Percentiles rank a stretch among this genome's conserved stretches.
Conservation (phyloP, 2,797 vertebrate species). For the Limnodromus scolopaceus region DNA sequence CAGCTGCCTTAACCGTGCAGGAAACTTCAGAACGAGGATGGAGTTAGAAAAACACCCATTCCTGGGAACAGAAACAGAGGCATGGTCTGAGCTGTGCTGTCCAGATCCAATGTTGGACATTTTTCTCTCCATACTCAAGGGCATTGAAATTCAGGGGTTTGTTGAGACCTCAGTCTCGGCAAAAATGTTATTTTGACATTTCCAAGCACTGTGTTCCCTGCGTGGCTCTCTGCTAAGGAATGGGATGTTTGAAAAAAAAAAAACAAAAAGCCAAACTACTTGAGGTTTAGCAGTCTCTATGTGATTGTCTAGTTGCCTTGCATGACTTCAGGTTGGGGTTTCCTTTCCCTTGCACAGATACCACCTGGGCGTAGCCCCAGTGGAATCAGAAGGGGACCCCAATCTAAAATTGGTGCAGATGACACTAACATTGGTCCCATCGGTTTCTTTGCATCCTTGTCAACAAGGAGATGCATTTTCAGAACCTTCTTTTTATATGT, state of each 20-base stretch:
- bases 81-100: background rate
- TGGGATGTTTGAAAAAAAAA: background rate
- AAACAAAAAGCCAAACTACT: background rate
- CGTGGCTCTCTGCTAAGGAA: background rate
- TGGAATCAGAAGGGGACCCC: background rate
- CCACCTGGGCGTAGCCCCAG: background rate
- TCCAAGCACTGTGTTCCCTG: background rate
- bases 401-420: background rate
- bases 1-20: slow-evolving; percentile 42
- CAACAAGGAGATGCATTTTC: background rate
- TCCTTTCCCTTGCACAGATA: background rate
- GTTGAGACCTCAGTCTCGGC: background rate
- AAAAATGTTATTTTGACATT: background rate
- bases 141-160: background rate
- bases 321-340: slow-evolving; percentile 8
- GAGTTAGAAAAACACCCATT: background rate
- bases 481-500: background rate
- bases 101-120: background rate
- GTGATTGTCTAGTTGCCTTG: slow-evolving; percentile 26
- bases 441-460: background rate
- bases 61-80: background rate
- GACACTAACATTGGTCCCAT: background rate
- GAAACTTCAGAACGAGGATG: background rate
- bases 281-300: background rate
- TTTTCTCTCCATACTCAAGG: background rate